phyloP scores from a whole-genome alignment of 2,113 vertebrate genomes.

The Grantiella picta region DNA sequence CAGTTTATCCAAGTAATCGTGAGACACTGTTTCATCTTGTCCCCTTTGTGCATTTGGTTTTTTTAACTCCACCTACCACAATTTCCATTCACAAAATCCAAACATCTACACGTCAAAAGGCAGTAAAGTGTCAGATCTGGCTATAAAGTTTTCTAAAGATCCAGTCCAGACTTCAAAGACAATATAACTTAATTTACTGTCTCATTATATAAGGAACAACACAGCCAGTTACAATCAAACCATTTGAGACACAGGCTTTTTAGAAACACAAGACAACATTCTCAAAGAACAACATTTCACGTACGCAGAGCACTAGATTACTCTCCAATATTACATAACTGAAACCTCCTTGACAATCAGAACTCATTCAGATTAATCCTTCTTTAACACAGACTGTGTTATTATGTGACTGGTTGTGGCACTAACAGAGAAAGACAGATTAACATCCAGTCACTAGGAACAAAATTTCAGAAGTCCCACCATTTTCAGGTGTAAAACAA shows the following conservation, averaged over 20 bases:
- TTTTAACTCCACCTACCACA: not conserved
- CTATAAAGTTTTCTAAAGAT: not conserved
- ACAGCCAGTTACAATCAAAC: not conserved
- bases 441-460: not conserved
- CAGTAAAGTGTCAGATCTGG: not conserved
- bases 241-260: not conserved
- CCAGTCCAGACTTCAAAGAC: not conserved
- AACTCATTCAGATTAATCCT: not conserved
- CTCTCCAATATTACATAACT: not conserved
- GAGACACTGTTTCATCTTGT: not conserved
- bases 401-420: not conserved
- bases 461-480: not conserved
- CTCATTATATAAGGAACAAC: not conserved
- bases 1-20: not conserved
- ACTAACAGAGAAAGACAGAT: not conserved
- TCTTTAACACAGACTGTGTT: not conserved
- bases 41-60: rapidly evolving
- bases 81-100: not conserved
- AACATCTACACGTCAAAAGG: not conserved
- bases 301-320: not conserved
- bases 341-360: not conserved
- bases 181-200: not conserved
- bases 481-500: not conserved
- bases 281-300: not conserved
- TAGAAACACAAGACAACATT: not conserved